A percentile compares a stretch with the other conserved stretches of the same genome.
Evolutionary conservation across 2,797 vertebrate genomes (phyloP).

Genomic region (Takifugu ocellatus): DNA sequence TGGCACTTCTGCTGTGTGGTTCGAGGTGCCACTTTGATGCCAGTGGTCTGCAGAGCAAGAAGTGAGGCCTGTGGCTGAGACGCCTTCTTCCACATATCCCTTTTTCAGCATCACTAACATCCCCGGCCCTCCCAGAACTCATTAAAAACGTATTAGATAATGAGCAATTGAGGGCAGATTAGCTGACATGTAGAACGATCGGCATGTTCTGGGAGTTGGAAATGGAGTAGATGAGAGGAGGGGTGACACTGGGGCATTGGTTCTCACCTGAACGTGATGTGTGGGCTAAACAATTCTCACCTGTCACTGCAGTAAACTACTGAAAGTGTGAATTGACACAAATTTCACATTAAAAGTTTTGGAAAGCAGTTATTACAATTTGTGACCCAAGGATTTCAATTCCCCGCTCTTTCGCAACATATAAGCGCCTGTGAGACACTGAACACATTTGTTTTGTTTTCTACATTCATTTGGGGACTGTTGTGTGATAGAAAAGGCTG

Average conservation of each 20-base stretch:
- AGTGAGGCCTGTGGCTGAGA: constrained; percentile 26
- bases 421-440: constrained; percentile 13
- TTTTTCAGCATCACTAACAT: constrained; percentile 31
- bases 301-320: constrained; percentile 27
- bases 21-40: constrained; percentile 17
- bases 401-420: constrained; percentile 26
- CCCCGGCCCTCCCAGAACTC: constrained; percentile 69
- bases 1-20: constrained; percentile 28
- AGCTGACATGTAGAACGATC: constrained; percentile 75
- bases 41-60: constrained; percentile 6
- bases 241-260: constrained; percentile 28
- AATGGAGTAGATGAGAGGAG: constrained; percentile 42
- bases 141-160: constrained; percentile 79
- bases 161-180: constrained; percentile 77
- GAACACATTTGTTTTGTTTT: constrained; percentile 8
- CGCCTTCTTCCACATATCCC: constrained; percentile 27
- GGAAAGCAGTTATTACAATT: constrained; percentile 33
- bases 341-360: constrained; percentile 24
- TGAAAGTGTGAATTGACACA: constrained; percentile 49
- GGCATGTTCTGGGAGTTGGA: constrained; percentile 65
- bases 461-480: constrained; percentile 18
- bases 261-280: constrained; percentile 52
- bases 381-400: constrained; percentile 22
- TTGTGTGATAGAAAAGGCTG: too few species aligned
- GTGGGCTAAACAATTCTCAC: constrained; percentile 58